Percentiles rank a stretch among this genome's conserved stretches.
Conservation (phyloP, 2,797 vertebrate species). For the Pseudocheirus occidentalis region DNA sequence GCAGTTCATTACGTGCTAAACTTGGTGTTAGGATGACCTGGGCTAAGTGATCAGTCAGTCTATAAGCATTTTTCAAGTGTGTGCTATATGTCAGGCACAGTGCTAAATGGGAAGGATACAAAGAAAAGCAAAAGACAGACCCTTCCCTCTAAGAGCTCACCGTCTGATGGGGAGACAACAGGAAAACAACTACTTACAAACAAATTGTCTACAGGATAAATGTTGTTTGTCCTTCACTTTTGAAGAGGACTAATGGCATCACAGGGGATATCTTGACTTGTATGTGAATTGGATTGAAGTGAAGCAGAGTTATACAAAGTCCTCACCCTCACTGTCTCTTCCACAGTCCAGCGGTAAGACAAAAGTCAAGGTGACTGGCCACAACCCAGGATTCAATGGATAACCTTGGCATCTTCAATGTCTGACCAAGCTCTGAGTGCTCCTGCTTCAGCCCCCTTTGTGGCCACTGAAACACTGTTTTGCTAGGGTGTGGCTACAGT, state of each 20-base stretch:
- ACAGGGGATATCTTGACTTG: not conserved
- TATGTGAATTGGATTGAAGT: not conserved
- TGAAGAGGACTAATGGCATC: not conserved
- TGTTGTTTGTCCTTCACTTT: not conserved
- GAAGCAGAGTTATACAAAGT: not conserved
- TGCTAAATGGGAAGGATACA: not conserved
- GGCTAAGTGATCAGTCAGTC: not conserved
- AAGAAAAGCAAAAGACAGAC: not conserved
- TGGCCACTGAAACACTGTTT: not conserved
- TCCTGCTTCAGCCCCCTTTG: not conserved
- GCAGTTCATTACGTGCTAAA: not conserved
- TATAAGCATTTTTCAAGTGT: not conserved
- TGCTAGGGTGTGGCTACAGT: not conserved
- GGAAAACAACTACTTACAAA: not conserved
- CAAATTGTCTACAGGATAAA: not conserved
- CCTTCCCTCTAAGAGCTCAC: not conserved
- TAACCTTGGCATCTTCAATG: not conserved
- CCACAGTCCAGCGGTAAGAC: not conserved
- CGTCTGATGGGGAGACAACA: not conserved
- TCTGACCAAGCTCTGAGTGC: not conserved
- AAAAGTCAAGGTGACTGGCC: not conserved
- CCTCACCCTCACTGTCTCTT: not conserved
- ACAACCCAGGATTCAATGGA: not conserved
- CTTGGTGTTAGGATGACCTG: not conserved
- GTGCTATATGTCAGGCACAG: not conserved